These are phyloP conservation scores for Drosophila flavopinicola DNA, from an alignment of 2,888 invertebrate genomes.

Conservation along the genomic window DNA sequence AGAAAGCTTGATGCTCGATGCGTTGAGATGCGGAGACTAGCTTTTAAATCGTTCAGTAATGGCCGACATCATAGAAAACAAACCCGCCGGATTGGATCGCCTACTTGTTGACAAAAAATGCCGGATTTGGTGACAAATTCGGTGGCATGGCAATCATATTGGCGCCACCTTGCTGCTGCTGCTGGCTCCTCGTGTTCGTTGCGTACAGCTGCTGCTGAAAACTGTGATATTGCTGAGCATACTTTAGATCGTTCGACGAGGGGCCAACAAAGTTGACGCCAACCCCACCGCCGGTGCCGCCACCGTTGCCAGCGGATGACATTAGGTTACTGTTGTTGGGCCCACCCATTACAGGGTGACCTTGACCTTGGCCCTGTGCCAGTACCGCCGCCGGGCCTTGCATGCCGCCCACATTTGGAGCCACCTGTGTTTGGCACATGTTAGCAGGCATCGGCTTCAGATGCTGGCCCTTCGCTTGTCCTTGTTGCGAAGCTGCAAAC, in stretches of 20 bases:
- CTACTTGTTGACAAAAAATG: conserved; percentile 84
- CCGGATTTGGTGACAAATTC: conserved; percentile 82
- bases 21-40: conserved; percentile 47
- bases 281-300: conserved; percentile 55
- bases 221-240: conserved; percentile 97
- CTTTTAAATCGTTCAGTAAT: conserved; percentile 19
- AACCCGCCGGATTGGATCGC: background rate
- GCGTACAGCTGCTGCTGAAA: conserved; percentile 98
- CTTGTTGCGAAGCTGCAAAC: conserved; percentile 46
- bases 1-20: conserved; percentile 17
- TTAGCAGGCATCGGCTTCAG: conserved; percentile 50
- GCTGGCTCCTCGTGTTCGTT: conserved; percentile 89
- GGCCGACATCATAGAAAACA: background rate
- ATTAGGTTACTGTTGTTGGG: conserved; percentile 43
- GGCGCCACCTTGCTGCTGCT: conserved; percentile 53
- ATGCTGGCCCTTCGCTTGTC: conserved; percentile 39
- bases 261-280: conserved; percentile 89
- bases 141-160: conserved; percentile 71
- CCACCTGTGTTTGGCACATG: conserved; percentile 56
- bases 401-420: conserved; percentile 25
- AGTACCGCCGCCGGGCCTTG: conserved; percentile 50
- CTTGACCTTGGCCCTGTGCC: conserved; percentile 41
- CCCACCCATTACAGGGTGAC: conserved; percentile 44
- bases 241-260: conserved; percentile 94
- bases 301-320: conserved; percentile 26